Conservation (phyloP, 2,797 vertebrate species). For the Girardinus metallicus region DNA sequence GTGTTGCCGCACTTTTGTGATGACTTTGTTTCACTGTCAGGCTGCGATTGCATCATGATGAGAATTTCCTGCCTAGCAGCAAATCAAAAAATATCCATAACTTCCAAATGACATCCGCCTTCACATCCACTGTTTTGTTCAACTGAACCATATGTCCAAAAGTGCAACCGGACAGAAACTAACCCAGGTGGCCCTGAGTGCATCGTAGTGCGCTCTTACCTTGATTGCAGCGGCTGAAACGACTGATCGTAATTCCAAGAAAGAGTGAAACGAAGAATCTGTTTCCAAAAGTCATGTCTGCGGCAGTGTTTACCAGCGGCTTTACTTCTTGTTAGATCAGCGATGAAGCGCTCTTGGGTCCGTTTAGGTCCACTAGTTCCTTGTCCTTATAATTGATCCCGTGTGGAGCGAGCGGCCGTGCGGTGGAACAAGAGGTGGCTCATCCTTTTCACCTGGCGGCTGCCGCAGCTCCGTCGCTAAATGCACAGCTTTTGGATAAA, state of each 20-base stretch:
- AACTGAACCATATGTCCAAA: background rate
- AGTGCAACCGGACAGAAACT: background rate
- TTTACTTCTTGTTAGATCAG: constrained; percentile 27
- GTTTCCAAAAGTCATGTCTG: constrained; percentile 76
- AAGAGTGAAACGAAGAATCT: constrained; percentile 67
- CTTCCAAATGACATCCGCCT: background rate
- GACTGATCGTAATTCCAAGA: constrained; percentile 67
- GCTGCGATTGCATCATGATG: background rate
- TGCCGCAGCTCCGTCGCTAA: constrained; percentile 18
- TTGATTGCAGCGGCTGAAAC: constrained; percentile 72
- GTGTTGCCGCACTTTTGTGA: background rate
- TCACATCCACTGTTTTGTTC: background rate
- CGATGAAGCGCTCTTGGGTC: constrained; percentile 24
- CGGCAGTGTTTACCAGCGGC: constrained; percentile 60
- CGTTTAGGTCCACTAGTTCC: constrained; percentile 35
- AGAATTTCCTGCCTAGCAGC: background rate
- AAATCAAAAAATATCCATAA: background rate
- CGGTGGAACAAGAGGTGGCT: constrained; percentile 33
- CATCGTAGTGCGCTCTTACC: constrained; percentile 60
- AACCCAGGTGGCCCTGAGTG: background rate
- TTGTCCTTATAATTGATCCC: constrained; percentile 60
- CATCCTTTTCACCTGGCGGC: constrained; percentile 53
- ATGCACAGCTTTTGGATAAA: constrained; percentile 19
- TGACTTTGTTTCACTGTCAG: background rate
- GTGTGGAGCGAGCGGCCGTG: constrained; percentile 20